Evolutionary conservation across 2,113 vertebrate genomes (phyloP).

Genomic region (Pyrgilauda ruficollis): DNA sequence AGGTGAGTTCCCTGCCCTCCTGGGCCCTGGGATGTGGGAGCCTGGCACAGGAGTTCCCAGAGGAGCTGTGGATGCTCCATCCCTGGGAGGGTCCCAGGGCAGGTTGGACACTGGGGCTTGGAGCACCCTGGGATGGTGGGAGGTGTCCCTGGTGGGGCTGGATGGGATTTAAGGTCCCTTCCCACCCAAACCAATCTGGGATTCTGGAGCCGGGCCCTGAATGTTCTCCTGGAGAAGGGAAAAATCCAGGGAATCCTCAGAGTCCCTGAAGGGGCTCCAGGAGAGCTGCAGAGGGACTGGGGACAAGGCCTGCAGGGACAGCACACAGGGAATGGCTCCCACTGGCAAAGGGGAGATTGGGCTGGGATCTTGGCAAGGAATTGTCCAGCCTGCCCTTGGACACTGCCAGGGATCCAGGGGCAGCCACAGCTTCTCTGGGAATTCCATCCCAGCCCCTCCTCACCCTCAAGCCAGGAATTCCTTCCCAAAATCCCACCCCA

Average conservation of each 20-base stretch:
- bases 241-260: too few species aligned
- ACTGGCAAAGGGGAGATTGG: too few species aligned
- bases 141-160: background rate
- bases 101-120: background rate
- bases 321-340: too few species aligned
- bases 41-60: background rate
- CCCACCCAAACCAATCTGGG: background rate
- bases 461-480: background rate
- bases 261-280: too few species aligned
- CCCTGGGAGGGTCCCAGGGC: background rate
- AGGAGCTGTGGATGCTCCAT: background rate
- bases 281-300: too few species aligned
- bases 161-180: background rate
- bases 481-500: background rate
- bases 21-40: accelerated
- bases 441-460: background rate
- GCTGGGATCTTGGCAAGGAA: too few species aligned
- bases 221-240: background rate
- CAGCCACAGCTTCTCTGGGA: background rate
- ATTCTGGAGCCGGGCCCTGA: too few species aligned
- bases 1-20: constrained; percentile 44
- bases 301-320: too few species aligned
- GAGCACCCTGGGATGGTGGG: background rate
- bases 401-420: background rate
- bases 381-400: background rate